Evolutionary conservation across 1,140 invertebrate genomes (phyloP).

Genomic region (Drosophila guanche): DNA sequence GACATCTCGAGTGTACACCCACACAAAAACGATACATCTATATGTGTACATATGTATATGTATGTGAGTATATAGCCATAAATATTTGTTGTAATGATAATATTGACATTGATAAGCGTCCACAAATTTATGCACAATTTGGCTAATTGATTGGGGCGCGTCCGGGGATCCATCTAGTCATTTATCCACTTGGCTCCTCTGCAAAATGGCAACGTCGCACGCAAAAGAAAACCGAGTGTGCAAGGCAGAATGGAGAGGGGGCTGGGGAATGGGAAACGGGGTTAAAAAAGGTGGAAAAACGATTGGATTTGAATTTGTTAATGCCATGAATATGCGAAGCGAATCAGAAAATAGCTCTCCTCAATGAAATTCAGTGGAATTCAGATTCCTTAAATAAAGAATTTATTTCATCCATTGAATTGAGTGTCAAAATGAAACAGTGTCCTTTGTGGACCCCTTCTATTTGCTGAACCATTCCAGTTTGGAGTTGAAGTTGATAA

Average conservation of each 20-base stretch:
- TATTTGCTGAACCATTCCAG: no score
- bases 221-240: conserved; percentile 23
- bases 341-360: neutral
- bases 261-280: neutral
- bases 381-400: neutral
- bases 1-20: neutral
- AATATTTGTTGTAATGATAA: conserved; percentile 79
- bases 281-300: neutral
- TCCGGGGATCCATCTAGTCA: conserved; percentile 7
- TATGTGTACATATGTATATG: no score
- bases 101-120: conserved; percentile 82
- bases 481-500: no score
- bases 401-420: neutral
- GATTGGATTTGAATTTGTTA: no score
- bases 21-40: no score
- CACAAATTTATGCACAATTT: conserved; percentile 82
- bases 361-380: no score
- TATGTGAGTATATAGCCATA: conserved; percentile 5
- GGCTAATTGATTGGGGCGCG: conserved; percentile 76
- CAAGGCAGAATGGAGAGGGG: no score
- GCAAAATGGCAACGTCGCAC: conserved; percentile 57
- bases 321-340: no score
- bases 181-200: conserved; percentile 11
- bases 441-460: no score
- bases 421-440: no score